Conservation (phyloP, 1,140 invertebrate genomes). For the Brachionus sp. region DNA sequence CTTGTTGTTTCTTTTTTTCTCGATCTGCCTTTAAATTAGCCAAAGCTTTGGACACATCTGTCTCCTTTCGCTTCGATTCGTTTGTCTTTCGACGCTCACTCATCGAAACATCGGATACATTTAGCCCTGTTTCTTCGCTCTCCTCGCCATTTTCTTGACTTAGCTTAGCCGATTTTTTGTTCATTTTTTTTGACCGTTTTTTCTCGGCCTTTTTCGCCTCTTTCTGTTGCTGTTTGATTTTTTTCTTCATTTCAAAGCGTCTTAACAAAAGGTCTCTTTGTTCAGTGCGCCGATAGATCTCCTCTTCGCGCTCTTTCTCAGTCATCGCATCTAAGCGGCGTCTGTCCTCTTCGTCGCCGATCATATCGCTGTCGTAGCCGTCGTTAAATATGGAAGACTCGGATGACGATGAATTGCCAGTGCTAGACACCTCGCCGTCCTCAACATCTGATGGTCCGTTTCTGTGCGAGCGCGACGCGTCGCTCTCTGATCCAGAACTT, state of each 20-base stretch:
- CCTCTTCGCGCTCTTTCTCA: conserved; percentile 46
- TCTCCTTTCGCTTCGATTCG: conserved; percentile 32
- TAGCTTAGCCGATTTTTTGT: not conserved
- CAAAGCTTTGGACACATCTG: conserved; percentile 36
- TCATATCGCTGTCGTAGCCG: conserved; percentile 33
- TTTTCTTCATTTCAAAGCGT: conserved; percentile 35
- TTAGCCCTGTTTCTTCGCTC: not conserved
- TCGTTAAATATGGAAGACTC: conserved; percentile 39
- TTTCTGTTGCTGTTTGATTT: conserved; percentile 38
- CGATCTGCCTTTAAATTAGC: conserved; percentile 38
- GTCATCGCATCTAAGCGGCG: conserved; percentile 8
- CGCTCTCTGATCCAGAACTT: not conserved
- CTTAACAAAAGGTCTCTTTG: conserved; percentile 2
- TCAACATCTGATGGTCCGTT: not conserved
- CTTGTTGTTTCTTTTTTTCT: conserved; percentile 44
- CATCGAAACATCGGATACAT: conserved; percentile 5
- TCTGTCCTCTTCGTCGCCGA: conserved; percentile 44
- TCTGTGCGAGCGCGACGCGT: not conserved
- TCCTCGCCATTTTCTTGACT: not conserved
- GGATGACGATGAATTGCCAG: not conserved
- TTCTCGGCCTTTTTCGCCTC: conserved; percentile 10
- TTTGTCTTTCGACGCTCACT: conserved; percentile 27
- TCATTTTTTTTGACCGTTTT: not conserved
- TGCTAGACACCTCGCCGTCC: conserved; percentile 22
- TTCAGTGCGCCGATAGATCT: conserved; percentile 35